A percentile compares a stretch with the other conserved stretches of the same genome.
These are phyloP conservation scores for Lasioglossum morio DNA, from an alignment of 2,888 invertebrate species.

Conservation along the genomic window DNA sequence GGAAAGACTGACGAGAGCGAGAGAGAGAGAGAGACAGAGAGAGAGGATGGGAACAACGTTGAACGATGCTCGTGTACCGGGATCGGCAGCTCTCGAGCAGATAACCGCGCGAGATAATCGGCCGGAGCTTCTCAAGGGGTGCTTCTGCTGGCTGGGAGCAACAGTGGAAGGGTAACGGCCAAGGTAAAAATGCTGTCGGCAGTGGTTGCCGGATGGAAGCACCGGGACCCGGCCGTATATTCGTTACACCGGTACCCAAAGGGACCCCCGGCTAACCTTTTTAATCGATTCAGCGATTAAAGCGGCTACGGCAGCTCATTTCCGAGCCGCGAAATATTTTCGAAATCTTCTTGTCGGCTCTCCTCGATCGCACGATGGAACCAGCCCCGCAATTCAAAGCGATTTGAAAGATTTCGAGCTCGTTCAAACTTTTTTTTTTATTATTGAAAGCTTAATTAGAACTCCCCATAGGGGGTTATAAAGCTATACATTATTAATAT, in stretches of 20 bases:
- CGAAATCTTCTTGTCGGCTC: slow-evolving; percentile 36
- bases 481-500: too few relatives aligned
- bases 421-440: too few relatives aligned
- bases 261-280: background rate
- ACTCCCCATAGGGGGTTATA: too few relatives aligned
- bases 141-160: background rate
- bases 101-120: slow-evolving; percentile 5
- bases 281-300: slow-evolving; percentile 7
- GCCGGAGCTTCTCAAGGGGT: background rate
- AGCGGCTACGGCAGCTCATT: slow-evolving; percentile 28
- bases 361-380: too few relatives aligned
- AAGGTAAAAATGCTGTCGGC: background rate
- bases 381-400: too few relatives aligned
- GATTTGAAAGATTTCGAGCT: too few relatives aligned
- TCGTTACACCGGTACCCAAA: background rate
- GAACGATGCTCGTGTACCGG: slow-evolving; percentile 1
- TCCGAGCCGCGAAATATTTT: background rate
- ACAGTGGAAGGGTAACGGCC: background rate
- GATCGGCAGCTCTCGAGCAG: slow-evolving; percentile 2
- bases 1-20: background rate
- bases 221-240: background rate
- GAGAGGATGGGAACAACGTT: background rate
- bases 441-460: too few relatives aligned
- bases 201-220: background rate
- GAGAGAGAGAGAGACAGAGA: background rate